Evolutionary conservation across 1,140 invertebrate genomes (phyloP).

Genomic region (Charaxes varanes): DNA sequence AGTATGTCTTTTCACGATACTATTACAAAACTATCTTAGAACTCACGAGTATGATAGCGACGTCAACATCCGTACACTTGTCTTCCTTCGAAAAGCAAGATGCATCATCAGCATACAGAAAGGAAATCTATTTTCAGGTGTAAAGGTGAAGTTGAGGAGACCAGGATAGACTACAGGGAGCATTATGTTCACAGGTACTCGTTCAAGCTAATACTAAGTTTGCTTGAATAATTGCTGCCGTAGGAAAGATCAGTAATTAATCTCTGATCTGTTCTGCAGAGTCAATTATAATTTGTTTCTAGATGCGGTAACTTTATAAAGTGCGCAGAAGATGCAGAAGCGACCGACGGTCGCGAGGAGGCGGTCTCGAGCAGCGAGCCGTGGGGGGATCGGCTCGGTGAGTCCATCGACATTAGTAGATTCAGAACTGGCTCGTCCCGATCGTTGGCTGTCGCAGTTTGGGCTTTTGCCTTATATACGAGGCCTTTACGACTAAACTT

Average conservation of each 20-base stretch:
- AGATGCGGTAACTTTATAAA: slow-evolving; percentile 34
- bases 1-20: no score
- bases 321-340: slow-evolving; percentile 25
- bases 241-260: not conserved
- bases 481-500: no score
- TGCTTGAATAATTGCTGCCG: not conserved
- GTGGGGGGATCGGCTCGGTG: slow-evolving; percentile 48
- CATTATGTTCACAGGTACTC: slow-evolving; percentile 16
- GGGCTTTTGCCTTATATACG: no score
- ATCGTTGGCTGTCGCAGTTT: no score
- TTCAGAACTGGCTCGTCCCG: no score
- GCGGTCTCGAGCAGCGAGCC: slow-evolving; percentile 30
- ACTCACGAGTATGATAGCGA: no score
- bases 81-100: no score
- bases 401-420: no score
- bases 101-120: no score
- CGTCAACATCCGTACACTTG: no score
- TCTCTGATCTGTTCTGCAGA: no score
- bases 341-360: slow-evolving; percentile 17
- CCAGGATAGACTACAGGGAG: slow-evolving; percentile 10
- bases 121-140: slow-evolving; percentile 20
- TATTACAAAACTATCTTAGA: no score
- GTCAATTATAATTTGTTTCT: not conserved
- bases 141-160: slow-evolving; percentile 15
- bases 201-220: not conserved